A percentile compares a stretch with the other conserved stretches of the same genome.
phyloP scores from a whole-genome alignment of 2,113 vertebrate species.

The Brachionichthys hirsutus region DNA sequence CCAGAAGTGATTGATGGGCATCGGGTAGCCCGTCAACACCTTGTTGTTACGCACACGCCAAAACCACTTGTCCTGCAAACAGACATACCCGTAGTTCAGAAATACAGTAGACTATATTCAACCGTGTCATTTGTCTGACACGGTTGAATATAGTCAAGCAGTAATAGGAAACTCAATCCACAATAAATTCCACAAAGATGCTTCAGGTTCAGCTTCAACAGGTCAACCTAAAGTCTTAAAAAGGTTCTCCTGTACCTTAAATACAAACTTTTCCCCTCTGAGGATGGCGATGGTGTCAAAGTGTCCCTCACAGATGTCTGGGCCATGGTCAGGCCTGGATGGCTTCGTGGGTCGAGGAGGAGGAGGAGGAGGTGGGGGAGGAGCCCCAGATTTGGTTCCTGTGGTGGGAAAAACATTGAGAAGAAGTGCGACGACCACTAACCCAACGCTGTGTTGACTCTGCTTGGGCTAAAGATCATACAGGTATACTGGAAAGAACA shows the following conservation, averaged over 20 bases:
- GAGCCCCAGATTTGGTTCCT: constrained; percentile 71
- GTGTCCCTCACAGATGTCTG: constrained; percentile 87
- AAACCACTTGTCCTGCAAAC: constrained; percentile 83
- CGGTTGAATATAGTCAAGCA: too few species aligned
- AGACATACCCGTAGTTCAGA: not conserved
- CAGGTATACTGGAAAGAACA: too few species aligned
- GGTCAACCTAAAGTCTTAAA: not conserved
- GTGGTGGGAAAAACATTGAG: not conserved
- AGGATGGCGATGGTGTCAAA: constrained; percentile 89
- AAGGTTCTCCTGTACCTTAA: constrained; percentile 78
- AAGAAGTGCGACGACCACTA: not conserved
- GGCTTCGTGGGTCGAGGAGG: constrained; percentile 65
- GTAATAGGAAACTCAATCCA: too few species aligned
- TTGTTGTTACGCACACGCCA: constrained; percentile 88
- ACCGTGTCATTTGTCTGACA: not conserved
- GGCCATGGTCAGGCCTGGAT: constrained; percentile 70
- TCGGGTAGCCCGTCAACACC: constrained; percentile 85
- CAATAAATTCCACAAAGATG: too few species aligned
- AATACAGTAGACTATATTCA: not conserved
- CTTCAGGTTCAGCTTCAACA: not conserved
- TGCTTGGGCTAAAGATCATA: too few species aligned
- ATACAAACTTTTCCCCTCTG: constrained; percentile 91
- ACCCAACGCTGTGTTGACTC: too few species aligned
- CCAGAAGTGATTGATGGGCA: constrained; percentile 89
- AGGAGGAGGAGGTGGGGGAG: constrained; percentile 55